A percentile compares a stretch with the other conserved stretches of the same genome.
These are phyloP conservation scores for Coenobita brevimanus DNA, from an alignment of 1,140 invertebrate species.

Conservation along the genomic window DNA sequence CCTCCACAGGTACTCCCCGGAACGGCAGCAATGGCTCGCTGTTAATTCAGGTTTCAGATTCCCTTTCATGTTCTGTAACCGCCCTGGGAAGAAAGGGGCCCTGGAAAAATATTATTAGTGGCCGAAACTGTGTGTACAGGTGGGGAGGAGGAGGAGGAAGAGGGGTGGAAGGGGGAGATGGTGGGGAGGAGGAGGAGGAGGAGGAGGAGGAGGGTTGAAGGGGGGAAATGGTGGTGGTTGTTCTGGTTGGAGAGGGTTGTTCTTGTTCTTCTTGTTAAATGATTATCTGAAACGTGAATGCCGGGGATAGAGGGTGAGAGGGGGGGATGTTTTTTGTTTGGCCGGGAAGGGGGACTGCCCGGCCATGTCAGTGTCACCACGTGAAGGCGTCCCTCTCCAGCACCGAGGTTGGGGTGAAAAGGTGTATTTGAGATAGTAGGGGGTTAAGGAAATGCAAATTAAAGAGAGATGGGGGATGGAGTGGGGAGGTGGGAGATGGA, in stretches of 20 bases:
- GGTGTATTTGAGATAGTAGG: neutral
- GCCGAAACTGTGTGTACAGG: neutral
- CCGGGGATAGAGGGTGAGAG: neutral
- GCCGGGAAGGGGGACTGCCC: too few species aligned
- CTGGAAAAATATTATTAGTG: too few species aligned
- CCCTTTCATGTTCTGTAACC: too few species aligned
- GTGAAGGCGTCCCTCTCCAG: too few species aligned
- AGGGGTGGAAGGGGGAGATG: neutral
- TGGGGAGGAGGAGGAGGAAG: neutral
- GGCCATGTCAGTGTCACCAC: too few species aligned
- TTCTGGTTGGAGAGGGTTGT: neutral
- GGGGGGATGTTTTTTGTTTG: neutral
- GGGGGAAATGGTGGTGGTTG: neutral
- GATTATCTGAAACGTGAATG: neutral
- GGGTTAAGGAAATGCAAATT: too few species aligned
- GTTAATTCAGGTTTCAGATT: too few species aligned
- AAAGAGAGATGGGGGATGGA: too few species aligned
- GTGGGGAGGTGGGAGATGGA: neutral
- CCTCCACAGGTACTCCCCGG: too few species aligned
- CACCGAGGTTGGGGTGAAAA: neutral
- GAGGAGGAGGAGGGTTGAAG: neutral
- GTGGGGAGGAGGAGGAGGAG: neutral
- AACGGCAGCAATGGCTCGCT: too few species aligned
- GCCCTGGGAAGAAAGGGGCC: too few species aligned
- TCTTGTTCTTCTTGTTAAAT: neutral